Base-by-base conservation (phyloP, 1,140 invertebrate genomes). In the Brachionus manjavacas region DNA sequence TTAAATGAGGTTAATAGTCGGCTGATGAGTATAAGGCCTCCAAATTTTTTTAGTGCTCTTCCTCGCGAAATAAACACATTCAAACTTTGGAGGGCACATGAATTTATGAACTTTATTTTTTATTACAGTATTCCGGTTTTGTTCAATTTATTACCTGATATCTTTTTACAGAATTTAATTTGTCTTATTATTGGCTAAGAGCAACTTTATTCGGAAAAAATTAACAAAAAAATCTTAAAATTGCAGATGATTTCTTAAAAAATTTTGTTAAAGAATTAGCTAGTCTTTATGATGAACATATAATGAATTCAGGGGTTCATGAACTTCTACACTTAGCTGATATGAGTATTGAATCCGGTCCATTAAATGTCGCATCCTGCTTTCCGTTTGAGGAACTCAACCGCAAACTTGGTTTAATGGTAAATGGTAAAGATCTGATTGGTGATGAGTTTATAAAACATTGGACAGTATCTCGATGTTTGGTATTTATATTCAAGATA, bases 101-200 rank as follows among this genome's bases (percentile, higher is more conserved):
- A 66, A 66, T 66, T 28, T 66, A 66, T 66, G 64, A 66, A 66
- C 14, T 66, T 66, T 66, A 66, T 66, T 11, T 66, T 66, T 66
- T 66, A 1, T 66, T 25, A 66, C 25, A 28, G 64, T 66, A 20
- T 43, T 11, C 41, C 12, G 12, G 4, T 14, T 14, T 2, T 43
- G 12, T 43, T 43, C 12, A 43, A 43, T 43, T 43, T 43, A 28
- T 28, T 64, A 3, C 55, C 55, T 16, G 2, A 64, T 64, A 16
- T 20, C 23, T 64, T 14, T 20, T 16, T 12, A 3, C 55, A 64
- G 7, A 64, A 64, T 64, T 25, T 64, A 20, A 20, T 64, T 16
- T 64, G 55, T 25, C 23, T 64, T 20, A 64, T 64, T 3, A 64
- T 64, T 20, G 23, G 55, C 16, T 64, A 7, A 16, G 11, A 64